Conservation (phyloP, 1,140 invertebrate species). For the Chrysopa pallens region DNA sequence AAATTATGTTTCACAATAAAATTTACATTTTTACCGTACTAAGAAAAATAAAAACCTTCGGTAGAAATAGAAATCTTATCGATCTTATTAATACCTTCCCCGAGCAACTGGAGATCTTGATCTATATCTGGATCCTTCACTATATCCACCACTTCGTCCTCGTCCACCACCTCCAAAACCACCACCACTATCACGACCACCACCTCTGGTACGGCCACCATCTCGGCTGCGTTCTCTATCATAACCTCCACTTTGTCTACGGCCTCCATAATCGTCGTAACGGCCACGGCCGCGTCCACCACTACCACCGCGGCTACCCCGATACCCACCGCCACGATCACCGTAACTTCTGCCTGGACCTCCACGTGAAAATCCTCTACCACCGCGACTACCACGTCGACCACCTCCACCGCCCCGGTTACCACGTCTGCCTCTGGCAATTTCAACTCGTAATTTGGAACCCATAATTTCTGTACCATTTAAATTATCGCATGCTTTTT, state of each 20-base stretch:
- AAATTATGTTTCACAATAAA: too few species aligned
- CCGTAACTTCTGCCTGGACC: slow-evolving; percentile 14
- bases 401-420: slow-evolving; percentile 29
- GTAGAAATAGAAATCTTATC: slow-evolving; percentile 13
- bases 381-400: slow-evolving; percentile 30
- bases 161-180: slow-evolving; percentile 18
- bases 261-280: slow-evolving; percentile 6
- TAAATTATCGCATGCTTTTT: slow-evolving; percentile 78
- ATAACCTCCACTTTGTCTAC: slow-evolving; percentile 28
- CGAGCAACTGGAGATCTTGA: slow-evolving; percentile 32
- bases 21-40: too few species aligned
- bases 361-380: slow-evolving; percentile 29
- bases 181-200: slow-evolving; percentile 21
- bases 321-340: slow-evolving; percentile 18
- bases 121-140: slow-evolving; percentile 26
- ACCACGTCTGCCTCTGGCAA: slow-evolving; percentile 51
- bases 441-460: slow-evolving; percentile 64
- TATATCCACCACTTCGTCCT: slow-evolving; percentile 12
- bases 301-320: slow-evolving; percentile 27
- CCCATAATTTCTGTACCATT: slow-evolving; percentile 74
- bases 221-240: slow-evolving; percentile 23
- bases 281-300: slow-evolving; percentile 22
- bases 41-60: slow-evolving; percentile 5
- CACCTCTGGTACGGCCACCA: slow-evolving; percentile 16
- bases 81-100: slow-evolving; percentile 24